Base-by-base conservation (phyloP, 2,888 invertebrate species). In the Cheilosia soror region DNA sequence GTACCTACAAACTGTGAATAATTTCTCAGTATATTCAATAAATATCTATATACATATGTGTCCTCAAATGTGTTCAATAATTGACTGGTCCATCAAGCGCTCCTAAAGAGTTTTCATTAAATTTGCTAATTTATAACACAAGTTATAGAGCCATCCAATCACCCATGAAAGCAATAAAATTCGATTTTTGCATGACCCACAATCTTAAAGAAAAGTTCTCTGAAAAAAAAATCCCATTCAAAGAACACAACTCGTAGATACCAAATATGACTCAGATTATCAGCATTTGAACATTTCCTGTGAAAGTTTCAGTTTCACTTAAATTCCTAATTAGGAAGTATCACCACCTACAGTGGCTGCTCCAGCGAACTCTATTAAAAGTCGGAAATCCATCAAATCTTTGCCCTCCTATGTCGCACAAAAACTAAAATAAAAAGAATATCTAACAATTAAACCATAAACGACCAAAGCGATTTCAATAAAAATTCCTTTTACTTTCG, bases 301-400 rank as follows among this genome's bases (percentile, higher is more conserved):
- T 78, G 83, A 83, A 83, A 83, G 83, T 78, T 73, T 62, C 51
- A 57, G 49, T 78, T 83, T 78, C 72, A 78, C 60, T 82, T 49
- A 27, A 66, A 37, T 71, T 55, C 9, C 33, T 47, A 73, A 73
- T 63, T 66, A 75, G 40, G 49, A 53, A 44, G 44, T 65, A 44
- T 57, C 75, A 40, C 25, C 65, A 75, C 65, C 73, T 65, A 62
- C 53, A 4, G 51, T 53, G 27, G 5, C 40, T 15, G 15, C 15
- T n/a, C 7, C 44, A 15, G n/a, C 7, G 15, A 29, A 51, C 25
- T 20, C 42, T n/a, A n/a, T n/a, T n/a, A 15, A 60, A 49, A 2
- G 20, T 47, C 42, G 27, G 25, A 31, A 33, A 51, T 31, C 25
- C 20, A 27, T 40, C 6, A 20, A 9, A 62, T 33, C 11, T 0